A percentile compares a stretch with the other conserved stretches of the same genome.
Evolutionary conservation across 2,797 vertebrate species (phyloP).

Genomic region (Chloroceryle amazona): DNA sequence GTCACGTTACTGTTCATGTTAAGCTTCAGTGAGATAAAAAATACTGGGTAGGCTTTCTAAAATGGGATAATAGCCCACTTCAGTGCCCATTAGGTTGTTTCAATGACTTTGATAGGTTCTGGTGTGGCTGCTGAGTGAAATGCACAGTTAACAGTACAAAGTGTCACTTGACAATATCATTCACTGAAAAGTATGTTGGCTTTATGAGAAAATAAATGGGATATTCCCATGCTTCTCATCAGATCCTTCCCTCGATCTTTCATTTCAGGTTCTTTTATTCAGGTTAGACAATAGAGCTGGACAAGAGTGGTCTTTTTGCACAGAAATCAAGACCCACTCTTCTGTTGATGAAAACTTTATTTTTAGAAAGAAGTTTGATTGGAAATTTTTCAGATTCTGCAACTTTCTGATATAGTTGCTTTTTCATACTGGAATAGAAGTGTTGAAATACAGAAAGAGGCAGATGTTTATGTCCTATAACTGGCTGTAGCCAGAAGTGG

Average conservation of each 20-base stretch:
- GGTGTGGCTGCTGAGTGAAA: background rate
- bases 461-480: background rate
- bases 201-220: background rate
- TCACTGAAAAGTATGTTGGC: background rate
- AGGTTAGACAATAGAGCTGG: background rate
- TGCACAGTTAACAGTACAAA: background rate
- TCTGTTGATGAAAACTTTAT: background rate
- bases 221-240: background rate
- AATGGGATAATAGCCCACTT: background rate
- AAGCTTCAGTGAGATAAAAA: background rate
- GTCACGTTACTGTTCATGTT: background rate
- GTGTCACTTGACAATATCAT: background rate
- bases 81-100: background rate
- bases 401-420: background rate
- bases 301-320: background rate
- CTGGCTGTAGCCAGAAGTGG: background rate
- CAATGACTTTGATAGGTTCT: background rate
- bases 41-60: background rate
- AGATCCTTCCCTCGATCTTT: background rate
- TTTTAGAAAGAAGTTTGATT: background rate
- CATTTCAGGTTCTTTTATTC: background rate
- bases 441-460: background rate
- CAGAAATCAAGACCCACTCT: background rate
- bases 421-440: constrained; percentile 5
- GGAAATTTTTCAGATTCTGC: background rate